Conservation (phyloP, 2,888 invertebrate genomes). For the Panopea generosa region DNA sequence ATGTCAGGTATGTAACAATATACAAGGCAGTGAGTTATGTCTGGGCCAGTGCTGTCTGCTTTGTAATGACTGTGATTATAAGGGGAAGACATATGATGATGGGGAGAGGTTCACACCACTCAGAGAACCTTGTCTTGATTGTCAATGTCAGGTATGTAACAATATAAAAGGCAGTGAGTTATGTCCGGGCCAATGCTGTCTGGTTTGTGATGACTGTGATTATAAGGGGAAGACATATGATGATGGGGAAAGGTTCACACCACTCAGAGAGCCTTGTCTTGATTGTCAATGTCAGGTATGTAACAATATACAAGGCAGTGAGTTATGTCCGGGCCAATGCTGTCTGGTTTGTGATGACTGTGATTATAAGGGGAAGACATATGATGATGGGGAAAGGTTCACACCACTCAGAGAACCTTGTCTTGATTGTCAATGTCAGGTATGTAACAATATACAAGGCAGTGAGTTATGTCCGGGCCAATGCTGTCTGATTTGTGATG, state of each 20-base stretch:
- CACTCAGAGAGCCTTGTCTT: slow-evolving; percentile 70
- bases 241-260: slow-evolving; percentile 73
- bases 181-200: slow-evolving; percentile 79
- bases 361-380: slow-evolving; percentile 70
- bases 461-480: too few relatives aligned
- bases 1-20: slow-evolving; percentile 67
- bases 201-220: slow-evolving; percentile 75
- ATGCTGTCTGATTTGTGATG: too few relatives aligned
- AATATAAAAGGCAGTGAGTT: too few relatives aligned
- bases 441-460: slow-evolving; percentile 36
- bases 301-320: not conserved
- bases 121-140: slow-evolving; percentile 72
- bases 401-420: slow-evolving; percentile 68
- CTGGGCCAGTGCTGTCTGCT: slow-evolving; percentile 78
- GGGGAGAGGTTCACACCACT: slow-evolving; percentile 73
- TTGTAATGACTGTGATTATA: slow-evolving; percentile 76
- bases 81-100: slow-evolving; percentile 70
- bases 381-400: slow-evolving; percentile 70
- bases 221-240: slow-evolving; percentile 71
- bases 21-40: too few relatives aligned
- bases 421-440: slow-evolving; percentile 74
- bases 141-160: slow-evolving; percentile 72
- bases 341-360: slow-evolving; percentile 79
- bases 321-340: slow-evolving; percentile 76
- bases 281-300: slow-evolving; percentile 76